phyloP scores from a whole-genome alignment of 2,797 vertebrate species.

The Intellagama lesueurii region DNA sequence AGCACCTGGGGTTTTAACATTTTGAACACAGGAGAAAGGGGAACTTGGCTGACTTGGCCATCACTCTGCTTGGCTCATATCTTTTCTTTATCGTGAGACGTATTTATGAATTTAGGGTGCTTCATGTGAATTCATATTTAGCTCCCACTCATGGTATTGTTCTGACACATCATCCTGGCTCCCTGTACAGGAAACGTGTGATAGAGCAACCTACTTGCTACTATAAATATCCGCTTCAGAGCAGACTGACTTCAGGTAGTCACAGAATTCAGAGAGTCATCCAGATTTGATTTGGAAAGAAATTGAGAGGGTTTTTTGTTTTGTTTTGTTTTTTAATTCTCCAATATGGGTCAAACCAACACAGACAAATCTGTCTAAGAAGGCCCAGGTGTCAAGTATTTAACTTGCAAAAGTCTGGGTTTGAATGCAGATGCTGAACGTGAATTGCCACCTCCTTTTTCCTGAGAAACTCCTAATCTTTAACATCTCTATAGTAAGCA shows the following conservation, averaged over 20 bases:
- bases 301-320: neutral
- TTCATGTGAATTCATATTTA: neutral
- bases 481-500: no score
- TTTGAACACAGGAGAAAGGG: no score
- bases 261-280: no score
- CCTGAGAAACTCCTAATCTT: no score
- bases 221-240: neutral
- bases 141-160: neutral
- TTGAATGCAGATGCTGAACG: no score
- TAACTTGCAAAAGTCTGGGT: no score
- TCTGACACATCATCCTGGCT: neutral
- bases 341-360: neutral
- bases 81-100: neutral
- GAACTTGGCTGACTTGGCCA: neutral
- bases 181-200: neutral
- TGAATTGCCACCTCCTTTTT: neutral
- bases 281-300: neutral
- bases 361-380: neutral
- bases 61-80: neutral
- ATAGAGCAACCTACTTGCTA: neutral
- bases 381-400: neutral
- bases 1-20: no score
- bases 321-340: no score
- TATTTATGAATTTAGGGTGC: neutral
- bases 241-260: neutral